Percentiles rank a stretch among this genome's conserved stretches.
Conservation (phyloP, 1,140 invertebrate species). For the Glossosoma conforme region DNA sequence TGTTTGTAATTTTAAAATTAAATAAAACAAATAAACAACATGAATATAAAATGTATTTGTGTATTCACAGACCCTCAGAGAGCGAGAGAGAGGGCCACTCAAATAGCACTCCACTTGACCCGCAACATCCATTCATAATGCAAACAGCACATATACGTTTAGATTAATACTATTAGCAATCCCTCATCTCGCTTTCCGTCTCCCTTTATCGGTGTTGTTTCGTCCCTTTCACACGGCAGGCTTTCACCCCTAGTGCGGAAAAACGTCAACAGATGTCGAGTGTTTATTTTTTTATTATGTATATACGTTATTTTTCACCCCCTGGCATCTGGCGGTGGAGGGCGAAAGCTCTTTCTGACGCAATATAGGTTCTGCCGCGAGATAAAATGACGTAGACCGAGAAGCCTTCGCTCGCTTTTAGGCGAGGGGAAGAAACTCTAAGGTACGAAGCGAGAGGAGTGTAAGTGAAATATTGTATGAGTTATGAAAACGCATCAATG, state of each 20-base stretch:
- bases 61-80: too few relatives aligned
- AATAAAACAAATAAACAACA: too few relatives aligned
- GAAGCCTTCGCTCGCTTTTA: slow-evolving; percentile 5
- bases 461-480: too few relatives aligned
- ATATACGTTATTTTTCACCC: slow-evolving; percentile 2
- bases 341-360: slow-evolving; percentile 5
- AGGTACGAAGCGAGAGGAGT: too few relatives aligned
- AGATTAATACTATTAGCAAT: not conserved
- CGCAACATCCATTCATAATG: not conserved
- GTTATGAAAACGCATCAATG: too few relatives aligned
- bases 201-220: not conserved
- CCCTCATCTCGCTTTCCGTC: not conserved
- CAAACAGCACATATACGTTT: not conserved
- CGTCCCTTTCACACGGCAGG: not conserved
- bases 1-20: too few relatives aligned
- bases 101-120: slow-evolving; percentile 5
- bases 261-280: slow-evolving; percentile 19
- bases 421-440: not conserved
- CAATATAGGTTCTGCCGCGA: slow-evolving; percentile 17
- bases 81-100: slow-evolving; percentile 4
- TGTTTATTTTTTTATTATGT: not conserved
- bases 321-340: slow-evolving; percentile 14
- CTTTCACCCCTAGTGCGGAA: slow-evolving; percentile 13
- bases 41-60: too few relatives aligned
- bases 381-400: slow-evolving; percentile 16